A percentile compares a stretch with the other conserved stretches of the same genome.
Evolutionary conservation across 2,888 invertebrate genomes (phyloP).

Genomic region (Eudiplozoon nipponicum): DNA sequence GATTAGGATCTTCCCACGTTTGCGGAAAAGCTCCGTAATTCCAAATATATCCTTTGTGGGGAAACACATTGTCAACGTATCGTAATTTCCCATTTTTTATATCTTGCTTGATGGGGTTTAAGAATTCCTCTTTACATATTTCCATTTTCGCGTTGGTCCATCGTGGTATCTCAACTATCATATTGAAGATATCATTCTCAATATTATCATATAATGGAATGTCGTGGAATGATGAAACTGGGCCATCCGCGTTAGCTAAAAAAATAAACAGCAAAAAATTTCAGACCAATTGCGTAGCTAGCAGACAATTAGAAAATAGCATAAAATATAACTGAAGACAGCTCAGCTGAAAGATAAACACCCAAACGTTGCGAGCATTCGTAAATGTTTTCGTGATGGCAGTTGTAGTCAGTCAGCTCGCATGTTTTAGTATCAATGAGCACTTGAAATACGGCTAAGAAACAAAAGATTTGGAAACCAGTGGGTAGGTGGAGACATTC

Average conservation of each 20-base stretch:
- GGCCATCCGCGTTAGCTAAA: conserved; percentile 40
- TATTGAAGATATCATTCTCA: conserved; percentile 43
- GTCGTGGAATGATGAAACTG: conserved; percentile 81
- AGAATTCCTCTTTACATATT: conserved; percentile 39
- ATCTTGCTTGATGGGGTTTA: conserved; percentile 94
- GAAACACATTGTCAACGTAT: conserved; percentile 81
- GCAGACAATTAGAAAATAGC: too few relatives aligned
- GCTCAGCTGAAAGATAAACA: too few relatives aligned
- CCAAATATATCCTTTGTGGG: conserved; percentile 99
- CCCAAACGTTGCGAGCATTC: too few relatives aligned
- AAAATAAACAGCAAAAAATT: too few relatives aligned
- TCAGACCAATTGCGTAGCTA: too few relatives aligned
- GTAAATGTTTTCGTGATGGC: too few relatives aligned
- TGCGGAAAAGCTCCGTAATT: conserved; percentile 93
- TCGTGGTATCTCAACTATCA: conserved; percentile 90
- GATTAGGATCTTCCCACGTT: conserved; percentile 91
- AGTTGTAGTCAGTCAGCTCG: too few relatives aligned
- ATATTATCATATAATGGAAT: conserved; percentile 49
- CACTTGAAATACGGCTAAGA: too few relatives aligned
- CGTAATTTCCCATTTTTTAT: conserved; percentile 73
- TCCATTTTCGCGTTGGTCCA: conserved; percentile 99
- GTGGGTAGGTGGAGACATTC: too few relatives aligned
- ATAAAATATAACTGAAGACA: too few relatives aligned
- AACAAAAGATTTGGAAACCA: too few relatives aligned
- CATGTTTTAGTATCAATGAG: too few relatives aligned